Evolutionary conservation across 2,888 invertebrate species (phyloP).

Genomic region (Neuroscelio doddi): DNA sequence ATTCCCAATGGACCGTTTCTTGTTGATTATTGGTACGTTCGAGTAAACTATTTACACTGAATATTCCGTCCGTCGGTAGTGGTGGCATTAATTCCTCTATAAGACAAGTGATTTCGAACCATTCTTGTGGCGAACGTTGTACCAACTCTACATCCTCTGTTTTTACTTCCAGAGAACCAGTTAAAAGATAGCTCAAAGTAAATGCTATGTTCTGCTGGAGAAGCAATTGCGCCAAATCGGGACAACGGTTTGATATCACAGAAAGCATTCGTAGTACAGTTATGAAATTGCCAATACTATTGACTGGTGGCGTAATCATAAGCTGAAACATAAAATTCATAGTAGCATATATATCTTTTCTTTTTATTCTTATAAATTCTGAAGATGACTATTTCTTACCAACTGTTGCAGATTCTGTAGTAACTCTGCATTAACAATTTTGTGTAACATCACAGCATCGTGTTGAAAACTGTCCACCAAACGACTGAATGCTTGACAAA

Average conservation of each 20-base stretch:
- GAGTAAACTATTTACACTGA: constrained; percentile 91
- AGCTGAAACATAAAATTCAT: constrained; percentile 74
- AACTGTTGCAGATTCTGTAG: constrained; percentile 94
- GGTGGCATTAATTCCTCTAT: constrained; percentile 98
- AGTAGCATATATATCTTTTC: not conserved
- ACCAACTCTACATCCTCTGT: constrained; percentile 86
- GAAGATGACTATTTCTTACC: constrained; percentile 76
- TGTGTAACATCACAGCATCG: constrained; percentile 91
- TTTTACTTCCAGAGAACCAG: constrained; percentile 83
- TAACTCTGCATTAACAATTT: constrained; percentile 93
- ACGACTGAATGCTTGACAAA: constrained; percentile 96
- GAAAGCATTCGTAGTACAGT: constrained; percentile 97
- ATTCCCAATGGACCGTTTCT: constrained; percentile 95
- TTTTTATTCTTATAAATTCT: too few relatives aligned
- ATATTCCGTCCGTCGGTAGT: constrained; percentile 95
- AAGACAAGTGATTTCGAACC: constrained; percentile 97
- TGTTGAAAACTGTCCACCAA: constrained; percentile 97
- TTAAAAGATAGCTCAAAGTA: constrained; percentile 93
- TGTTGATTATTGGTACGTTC: constrained; percentile 81
- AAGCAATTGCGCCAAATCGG: constrained; percentile 92
- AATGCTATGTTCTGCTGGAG: constrained; percentile 97
- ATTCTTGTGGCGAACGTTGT: constrained; percentile 93
- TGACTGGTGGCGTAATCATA: constrained; percentile 94
- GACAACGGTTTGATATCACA: constrained; percentile 96
- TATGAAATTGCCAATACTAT: constrained; percentile 96